These are phyloP conservation scores for Nasonia vitripennis DNA, from an alignment of 1,140 invertebrate species.

Conservation along the genomic window DNA sequence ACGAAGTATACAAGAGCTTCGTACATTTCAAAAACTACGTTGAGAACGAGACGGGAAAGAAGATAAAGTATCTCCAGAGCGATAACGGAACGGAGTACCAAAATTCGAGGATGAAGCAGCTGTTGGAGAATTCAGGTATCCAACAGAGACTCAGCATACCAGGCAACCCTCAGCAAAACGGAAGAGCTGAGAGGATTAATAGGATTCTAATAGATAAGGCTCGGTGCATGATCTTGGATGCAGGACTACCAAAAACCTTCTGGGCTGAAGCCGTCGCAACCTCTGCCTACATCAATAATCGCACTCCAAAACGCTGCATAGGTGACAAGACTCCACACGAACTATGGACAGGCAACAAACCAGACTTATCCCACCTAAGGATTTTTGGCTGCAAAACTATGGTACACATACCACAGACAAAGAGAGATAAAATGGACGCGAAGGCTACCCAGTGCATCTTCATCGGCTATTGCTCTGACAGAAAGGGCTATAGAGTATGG, in stretches of 20 bases:
- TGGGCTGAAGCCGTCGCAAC: not conserved
- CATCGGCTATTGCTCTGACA: too few species aligned
- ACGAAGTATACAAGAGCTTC: conserved; percentile 48
- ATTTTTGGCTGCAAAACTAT: not conserved
- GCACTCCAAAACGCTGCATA: not conserved
- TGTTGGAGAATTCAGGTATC: not conserved
- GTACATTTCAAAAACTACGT: conserved; percentile 52
- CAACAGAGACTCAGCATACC: not conserved
- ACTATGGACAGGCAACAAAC: not conserved
- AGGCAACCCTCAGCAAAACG: not conserved
- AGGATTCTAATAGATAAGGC: not conserved
- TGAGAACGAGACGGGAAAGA: conserved; percentile 57
- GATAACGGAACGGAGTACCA: conserved; percentile 55
- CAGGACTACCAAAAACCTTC: not conserved
- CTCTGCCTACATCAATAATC: not conserved
- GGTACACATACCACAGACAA: too few species aligned
- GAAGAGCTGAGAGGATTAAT: not conserved
- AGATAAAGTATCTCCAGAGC: conserved; percentile 54
- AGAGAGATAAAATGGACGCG: too few species aligned
- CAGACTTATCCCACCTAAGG: not conserved
- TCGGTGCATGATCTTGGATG: not conserved
- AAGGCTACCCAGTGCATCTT: too few species aligned
- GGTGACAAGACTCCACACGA: not conserved
- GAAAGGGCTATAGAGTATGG: too few species aligned
- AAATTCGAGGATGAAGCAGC: conserved; percentile 50